Percentiles rank a stretch among this genome's conserved stretches.
Conservation (phyloP, 2,888 invertebrate species). For the Pherbina coryleti region DNA sequence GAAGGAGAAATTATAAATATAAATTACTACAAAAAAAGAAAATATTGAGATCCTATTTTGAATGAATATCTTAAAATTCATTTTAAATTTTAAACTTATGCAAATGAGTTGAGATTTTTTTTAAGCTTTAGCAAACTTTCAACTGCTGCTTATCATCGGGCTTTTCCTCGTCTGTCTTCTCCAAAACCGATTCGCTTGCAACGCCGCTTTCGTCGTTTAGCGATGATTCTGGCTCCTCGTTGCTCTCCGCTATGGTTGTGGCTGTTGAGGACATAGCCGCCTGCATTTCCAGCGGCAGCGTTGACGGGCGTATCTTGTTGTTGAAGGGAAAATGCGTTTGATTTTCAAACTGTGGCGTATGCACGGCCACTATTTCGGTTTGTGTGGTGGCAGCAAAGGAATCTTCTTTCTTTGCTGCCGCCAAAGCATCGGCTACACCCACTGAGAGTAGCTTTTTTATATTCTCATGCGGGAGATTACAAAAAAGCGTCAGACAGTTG, state of each 20-base stretch:
- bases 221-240: constrained; percentile 25
- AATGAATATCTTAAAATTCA: constrained; percentile 28
- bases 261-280: constrained; percentile 46
- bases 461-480: constrained; percentile 66
- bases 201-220: constrained; percentile 42
- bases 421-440: constrained; percentile 55
- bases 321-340: constrained; percentile 70
- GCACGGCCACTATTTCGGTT: constrained; percentile 84
- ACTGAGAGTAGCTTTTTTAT: constrained; percentile 60
- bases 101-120: constrained; percentile 5
- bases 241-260: constrained; percentile 26
- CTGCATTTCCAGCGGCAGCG: constrained; percentile 61
- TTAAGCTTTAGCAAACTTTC: not conserved
- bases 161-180: constrained; percentile 54
- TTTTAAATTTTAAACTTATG: constrained; percentile 33
- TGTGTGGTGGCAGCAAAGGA: constrained; percentile 74
- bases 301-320: constrained; percentile 65
- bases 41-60: constrained; percentile 27
- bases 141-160: constrained; percentile 18
- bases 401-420: constrained; percentile 64
- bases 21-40: constrained; percentile 9
- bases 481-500: constrained; percentile 76
- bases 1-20: not conserved
- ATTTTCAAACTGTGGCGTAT: constrained; percentile 78
- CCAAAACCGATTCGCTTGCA: constrained; percentile 42